Conservation (phyloP, 2,888 invertebrate species). For the Brenthis ino region DNA sequence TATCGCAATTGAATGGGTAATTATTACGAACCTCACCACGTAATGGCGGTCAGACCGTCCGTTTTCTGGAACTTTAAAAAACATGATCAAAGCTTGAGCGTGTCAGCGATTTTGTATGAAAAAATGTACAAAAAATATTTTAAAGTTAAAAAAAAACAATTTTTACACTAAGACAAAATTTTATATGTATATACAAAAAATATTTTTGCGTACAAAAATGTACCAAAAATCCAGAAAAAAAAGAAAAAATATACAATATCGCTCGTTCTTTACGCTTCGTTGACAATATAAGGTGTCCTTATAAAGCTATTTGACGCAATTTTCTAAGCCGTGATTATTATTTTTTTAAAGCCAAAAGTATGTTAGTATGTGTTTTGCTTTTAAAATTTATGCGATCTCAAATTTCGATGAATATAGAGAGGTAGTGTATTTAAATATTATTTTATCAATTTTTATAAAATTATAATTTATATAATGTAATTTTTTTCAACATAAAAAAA, state of each 20-base stretch:
- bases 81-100: constrained; percentile 45
- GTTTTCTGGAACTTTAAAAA: constrained; percentile 50
- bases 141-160: too few species aligned
- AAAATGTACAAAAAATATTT: constrained; percentile 14
- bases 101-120: constrained; percentile 44
- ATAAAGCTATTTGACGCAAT: constrained; percentile 28
- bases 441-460: too few species aligned
- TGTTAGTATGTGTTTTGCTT: not conserved
- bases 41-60: constrained; percentile 41
- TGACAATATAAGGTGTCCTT: constrained; percentile 11
- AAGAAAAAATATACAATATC: constrained; percentile 26
- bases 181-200: not conserved
- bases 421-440: too few species aligned
- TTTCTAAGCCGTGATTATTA: constrained; percentile 20
- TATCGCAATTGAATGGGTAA: constrained; percentile 35
- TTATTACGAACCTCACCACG: constrained; percentile 48
- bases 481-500: too few species aligned
- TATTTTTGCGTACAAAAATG: not conserved
- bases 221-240: constrained; percentile 1
- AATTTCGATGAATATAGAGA: too few species aligned
- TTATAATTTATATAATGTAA: too few species aligned
- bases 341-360: not conserved
- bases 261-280: constrained; percentile 16
- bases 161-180: not conserved
- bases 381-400: too few species aligned